Evolutionary conservation across 2,888 invertebrate genomes (phyloP).

Genomic region (Nomada goodeniana): DNA sequence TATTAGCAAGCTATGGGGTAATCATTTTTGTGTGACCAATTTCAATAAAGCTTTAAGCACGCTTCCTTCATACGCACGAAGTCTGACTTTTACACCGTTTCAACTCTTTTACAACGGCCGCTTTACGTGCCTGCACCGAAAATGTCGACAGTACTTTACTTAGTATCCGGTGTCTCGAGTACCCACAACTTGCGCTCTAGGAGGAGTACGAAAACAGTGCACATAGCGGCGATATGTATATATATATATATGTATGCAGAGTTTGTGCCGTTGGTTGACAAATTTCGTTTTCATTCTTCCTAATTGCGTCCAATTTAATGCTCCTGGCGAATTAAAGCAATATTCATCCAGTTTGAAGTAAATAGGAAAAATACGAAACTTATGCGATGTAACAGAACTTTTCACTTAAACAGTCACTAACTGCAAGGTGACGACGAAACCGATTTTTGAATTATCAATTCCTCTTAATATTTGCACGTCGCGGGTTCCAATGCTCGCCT

Average conservation of each 20-base stretch:
- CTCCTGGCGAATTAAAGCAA: not conserved
- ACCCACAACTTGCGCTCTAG: constrained; percentile 71
- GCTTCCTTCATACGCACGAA: constrained; percentile 12
- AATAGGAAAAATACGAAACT: not conserved
- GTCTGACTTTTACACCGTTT: constrained; percentile 51
- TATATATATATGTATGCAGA: constrained; percentile 12
- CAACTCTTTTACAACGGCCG: constrained; percentile 67
- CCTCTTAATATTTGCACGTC: too few species aligned
- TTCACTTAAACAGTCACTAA: not conserved
- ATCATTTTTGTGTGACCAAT: constrained; percentile 18
- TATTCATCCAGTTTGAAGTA: not conserved
- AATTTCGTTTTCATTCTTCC: not conserved
- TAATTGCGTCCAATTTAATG: constrained; percentile 5
- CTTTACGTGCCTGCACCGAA: constrained; percentile 69
- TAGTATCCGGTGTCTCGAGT: constrained; percentile 70
- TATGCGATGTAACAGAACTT: not conserved
- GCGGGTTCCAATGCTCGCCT: too few species aligned
- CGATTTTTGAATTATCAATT: too few species aligned
- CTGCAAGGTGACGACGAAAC: too few species aligned
- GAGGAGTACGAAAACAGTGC: constrained; percentile 67
- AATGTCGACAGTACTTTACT: constrained; percentile 69
- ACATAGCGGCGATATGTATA: constrained; percentile 56
- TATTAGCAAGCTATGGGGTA: not conserved
- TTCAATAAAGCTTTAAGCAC: constrained; percentile 47
- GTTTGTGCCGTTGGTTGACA: constrained; percentile 4